Evolutionary conservation across 2,113 vertebrate species (phyloP).

Genomic region (Aythya baeri): DNA sequence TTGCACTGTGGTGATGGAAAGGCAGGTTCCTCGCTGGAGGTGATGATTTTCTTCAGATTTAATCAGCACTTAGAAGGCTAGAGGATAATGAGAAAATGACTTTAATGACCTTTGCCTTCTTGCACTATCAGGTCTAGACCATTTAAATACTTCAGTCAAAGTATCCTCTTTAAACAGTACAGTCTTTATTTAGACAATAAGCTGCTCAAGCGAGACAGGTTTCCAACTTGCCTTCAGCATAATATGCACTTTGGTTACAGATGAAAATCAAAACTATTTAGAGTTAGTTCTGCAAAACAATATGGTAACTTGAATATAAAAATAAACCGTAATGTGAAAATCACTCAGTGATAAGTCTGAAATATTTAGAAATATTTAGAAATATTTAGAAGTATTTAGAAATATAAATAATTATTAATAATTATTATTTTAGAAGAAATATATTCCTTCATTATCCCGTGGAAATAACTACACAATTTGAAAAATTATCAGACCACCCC

Average conservation of each 20-base stretch:
- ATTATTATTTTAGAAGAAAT: background rate
- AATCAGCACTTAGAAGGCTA: background rate
- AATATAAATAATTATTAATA: background rate
- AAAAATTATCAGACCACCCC: background rate
- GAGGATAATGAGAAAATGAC: background rate
- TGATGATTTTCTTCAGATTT: background rate
- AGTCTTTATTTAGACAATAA: constrained; percentile 59
- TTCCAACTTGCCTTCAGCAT: constrained; percentile 30
- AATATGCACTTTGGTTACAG: background rate
- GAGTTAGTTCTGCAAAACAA: background rate
- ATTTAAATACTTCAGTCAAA: constrained; percentile 43
- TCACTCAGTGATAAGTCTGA: background rate
- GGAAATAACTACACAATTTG: background rate
- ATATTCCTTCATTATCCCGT: background rate
- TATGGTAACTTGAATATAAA: background rate
- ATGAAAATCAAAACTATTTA: constrained; percentile 3
- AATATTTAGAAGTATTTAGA: background rate
- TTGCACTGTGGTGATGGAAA: background rate
- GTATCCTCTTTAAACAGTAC: constrained; percentile 49
- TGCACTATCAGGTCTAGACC: background rate
- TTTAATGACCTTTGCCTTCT: constrained; percentile 47
- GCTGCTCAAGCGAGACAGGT: constrained; percentile 27
- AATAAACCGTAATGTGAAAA: background rate
- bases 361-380: background rate
- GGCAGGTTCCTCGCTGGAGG: fast-evolving